Evolutionary conservation across 2,113 vertebrate genomes (phyloP).

Genomic region (Tiliqua scincoides): DNA sequence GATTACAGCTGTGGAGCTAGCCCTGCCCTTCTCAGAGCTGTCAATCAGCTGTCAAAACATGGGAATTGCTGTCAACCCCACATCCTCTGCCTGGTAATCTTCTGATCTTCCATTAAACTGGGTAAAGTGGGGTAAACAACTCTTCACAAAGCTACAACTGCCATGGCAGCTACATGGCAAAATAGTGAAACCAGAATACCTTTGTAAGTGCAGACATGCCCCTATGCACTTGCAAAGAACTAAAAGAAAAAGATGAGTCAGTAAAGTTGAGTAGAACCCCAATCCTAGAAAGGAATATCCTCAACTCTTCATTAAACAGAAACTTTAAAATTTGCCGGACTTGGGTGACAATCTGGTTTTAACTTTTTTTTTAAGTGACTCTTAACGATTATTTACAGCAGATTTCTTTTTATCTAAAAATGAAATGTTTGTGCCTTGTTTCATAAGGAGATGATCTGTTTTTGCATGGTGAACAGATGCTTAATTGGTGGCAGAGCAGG

Average conservation of each 20-base stretch:
- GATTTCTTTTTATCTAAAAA: conserved; percentile 47
- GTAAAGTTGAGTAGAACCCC: background rate
- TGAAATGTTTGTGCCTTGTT: conserved; percentile 33
- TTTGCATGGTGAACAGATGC: conserved; percentile 64
- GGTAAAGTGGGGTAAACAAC: background rate
- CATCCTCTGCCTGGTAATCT: too few relatives aligned
- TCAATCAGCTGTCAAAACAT: too few relatives aligned
- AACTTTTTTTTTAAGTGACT: conserved; percentile 5
- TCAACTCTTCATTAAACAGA: background rate
- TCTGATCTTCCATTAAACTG: too few relatives aligned
- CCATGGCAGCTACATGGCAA: background rate
- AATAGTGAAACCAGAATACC: background rate
- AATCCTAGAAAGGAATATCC: conserved; percentile 2
- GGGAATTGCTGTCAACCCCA: too few relatives aligned
- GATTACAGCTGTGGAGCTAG: too few relatives aligned
- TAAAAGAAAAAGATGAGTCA: background rate
- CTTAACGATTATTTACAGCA: conserved; percentile 52
- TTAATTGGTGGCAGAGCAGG: conserved; percentile 51
- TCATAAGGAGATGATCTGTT: conserved; percentile 52
- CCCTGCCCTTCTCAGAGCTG: too few relatives aligned
- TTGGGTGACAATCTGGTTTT: background rate
- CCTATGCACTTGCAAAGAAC: background rate
- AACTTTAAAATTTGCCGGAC: background rate
- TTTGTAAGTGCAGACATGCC: background rate
- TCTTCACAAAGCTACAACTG: background rate